These are phyloP conservation scores for Aldrovandia affinis DNA, from an alignment of 2,797 vertebrate species.

Conservation along the genomic window DNA sequence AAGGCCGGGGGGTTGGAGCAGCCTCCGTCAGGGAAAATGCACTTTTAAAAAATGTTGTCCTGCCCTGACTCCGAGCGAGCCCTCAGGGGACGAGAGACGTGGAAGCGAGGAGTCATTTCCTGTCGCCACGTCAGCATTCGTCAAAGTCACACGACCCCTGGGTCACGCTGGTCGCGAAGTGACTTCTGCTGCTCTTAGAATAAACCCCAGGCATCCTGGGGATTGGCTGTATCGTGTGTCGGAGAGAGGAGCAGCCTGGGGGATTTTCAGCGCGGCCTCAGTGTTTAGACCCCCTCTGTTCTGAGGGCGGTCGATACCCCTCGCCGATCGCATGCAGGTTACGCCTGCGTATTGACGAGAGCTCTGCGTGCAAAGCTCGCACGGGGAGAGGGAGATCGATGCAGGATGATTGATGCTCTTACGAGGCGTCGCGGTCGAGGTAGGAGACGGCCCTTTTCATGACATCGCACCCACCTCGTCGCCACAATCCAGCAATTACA, in stretches of 20 bases:
- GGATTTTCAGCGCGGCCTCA: neutral
- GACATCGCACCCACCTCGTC: neutral
- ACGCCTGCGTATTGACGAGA: neutral
- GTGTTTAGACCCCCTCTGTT: neutral
- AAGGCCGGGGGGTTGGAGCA: neutral
- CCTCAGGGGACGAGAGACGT: neutral
- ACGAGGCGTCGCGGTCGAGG: neutral
- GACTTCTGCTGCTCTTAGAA: neutral
- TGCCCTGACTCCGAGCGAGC: neutral
- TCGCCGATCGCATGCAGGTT: slow-evolving; percentile 16
- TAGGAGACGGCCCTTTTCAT: no score
- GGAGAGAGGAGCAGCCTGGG: neutral
- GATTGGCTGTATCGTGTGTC: neutral
- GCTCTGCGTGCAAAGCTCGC: neutral
- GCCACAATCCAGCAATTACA: neutral
- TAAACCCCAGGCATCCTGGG: neutral
- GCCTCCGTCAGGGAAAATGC: slow-evolving; percentile 26
- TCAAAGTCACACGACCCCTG: neutral
- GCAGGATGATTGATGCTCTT: neutral
- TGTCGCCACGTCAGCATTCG: neutral
- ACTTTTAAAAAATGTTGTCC: slow-evolving; percentile 10
- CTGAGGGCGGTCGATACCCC: neutral
- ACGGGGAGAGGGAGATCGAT: neutral
- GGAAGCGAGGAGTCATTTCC: neutral
- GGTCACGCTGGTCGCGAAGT: neutral